These are phyloP conservation scores for Ibidorhyncha struthersii DNA, from an alignment of 2,113 vertebrate genomes.

Conservation along the genomic window DNA sequence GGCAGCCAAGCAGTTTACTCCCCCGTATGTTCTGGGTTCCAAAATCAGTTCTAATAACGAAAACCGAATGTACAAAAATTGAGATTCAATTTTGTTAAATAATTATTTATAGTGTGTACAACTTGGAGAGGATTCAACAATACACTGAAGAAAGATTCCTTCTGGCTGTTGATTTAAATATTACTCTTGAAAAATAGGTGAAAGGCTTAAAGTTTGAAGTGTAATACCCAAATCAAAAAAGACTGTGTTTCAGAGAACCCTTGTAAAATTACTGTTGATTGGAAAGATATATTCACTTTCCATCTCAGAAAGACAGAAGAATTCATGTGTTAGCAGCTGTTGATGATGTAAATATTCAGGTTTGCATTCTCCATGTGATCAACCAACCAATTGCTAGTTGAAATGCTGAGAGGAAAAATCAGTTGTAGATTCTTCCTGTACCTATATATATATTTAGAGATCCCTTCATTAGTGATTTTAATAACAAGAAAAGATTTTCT, in stretches of 20 bases:
- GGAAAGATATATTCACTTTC: constrained; percentile 22
- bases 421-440: neutral
- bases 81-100: neutral
- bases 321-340: neutral
- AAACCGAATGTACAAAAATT: neutral
- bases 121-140: constrained; percentile 45
- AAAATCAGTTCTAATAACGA: neutral
- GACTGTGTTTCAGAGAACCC: constrained; percentile 38
- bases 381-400: neutral
- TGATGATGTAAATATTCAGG: neutral
- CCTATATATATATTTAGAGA: neutral
- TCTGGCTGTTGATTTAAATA: constrained; percentile 62
- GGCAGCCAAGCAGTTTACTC: neutral
- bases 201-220: constrained; percentile 31
- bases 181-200: constrained; percentile 68
- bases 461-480: neutral
- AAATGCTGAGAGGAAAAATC: neutral
- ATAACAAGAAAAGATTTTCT: neutral
- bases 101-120: constrained; percentile 32
- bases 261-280: constrained; percentile 23
- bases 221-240: constrained; percentile 23
- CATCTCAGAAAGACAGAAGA: neutral
- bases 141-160: constrained; percentile 42
- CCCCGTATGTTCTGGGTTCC: neutral
- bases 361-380: neutral